Conservation (phyloP, 1,140 invertebrate species). For the Hermatobates lingyangjiaoensis region DNA sequence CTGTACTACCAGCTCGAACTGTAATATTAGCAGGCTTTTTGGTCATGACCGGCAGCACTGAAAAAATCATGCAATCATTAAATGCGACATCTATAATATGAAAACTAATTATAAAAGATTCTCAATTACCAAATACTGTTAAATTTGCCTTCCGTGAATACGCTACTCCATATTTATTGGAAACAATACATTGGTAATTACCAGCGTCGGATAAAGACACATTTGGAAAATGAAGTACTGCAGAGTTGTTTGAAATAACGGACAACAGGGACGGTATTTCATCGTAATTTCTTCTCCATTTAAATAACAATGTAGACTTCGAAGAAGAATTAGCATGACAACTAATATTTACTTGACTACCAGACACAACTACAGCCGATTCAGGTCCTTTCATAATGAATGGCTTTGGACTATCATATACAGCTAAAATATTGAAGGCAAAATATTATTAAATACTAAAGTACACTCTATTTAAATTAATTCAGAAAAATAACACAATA, state of each 20-base stretch:
- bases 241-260: constrained; percentile 25
- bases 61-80: constrained; percentile 19
- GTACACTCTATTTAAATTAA: neutral
- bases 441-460: neutral
- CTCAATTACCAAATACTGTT: constrained; percentile 51
- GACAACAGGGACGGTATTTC: constrained; percentile 31
- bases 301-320: constrained; percentile 46
- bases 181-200: constrained; percentile 81
- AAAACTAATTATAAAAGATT: neutral
- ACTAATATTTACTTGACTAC: constrained; percentile 55
- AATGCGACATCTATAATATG: neutral
- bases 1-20: constrained; percentile 65
- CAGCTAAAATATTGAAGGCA: constrained; percentile 24
- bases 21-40: constrained; percentile 72
- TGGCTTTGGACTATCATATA: constrained; percentile 66
- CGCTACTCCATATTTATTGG: constrained; percentile 71
- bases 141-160: constrained; percentile 75
- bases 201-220: constrained; percentile 60
- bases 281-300: constrained; percentile 77
- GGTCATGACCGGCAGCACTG: constrained; percentile 69
- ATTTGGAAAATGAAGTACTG: constrained; percentile 47
- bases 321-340: constrained; percentile 53
- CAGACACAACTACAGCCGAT: constrained; percentile 63
- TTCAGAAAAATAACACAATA: constrained; percentile 2
- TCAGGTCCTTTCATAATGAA: constrained; percentile 60